Evolutionary conservation across 2,797 vertebrate species (phyloP).

Genomic region (Amazona finschi): DNA sequence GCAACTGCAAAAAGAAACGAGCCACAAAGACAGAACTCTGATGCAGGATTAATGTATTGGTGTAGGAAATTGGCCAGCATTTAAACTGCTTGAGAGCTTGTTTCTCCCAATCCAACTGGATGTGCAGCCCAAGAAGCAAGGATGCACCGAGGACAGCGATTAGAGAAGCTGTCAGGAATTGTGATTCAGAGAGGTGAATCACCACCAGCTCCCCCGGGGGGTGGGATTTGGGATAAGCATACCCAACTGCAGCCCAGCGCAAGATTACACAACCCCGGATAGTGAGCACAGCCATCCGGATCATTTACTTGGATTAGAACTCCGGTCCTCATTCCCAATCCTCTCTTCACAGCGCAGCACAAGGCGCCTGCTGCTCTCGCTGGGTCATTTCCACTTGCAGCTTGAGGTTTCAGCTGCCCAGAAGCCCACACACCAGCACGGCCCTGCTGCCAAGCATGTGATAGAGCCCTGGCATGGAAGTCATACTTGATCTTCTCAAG

Average conservation of each 20-base stretch:
- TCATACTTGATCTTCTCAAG: background rate
- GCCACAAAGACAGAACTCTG: background rate
- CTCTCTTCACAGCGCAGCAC: background rate
- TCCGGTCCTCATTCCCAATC: background rate
- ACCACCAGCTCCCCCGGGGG: conserved; percentile 15
- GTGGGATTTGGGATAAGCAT: conserved; percentile 9
- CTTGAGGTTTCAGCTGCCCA: conserved; percentile 33
- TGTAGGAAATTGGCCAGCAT: background rate
- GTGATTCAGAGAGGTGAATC: conserved; percentile 58
- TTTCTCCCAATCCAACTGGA: background rate
- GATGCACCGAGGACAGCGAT: background rate
- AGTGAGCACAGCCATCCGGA: background rate
- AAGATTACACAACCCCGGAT: background rate
- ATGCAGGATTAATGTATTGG: background rate
- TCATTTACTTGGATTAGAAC: background rate
- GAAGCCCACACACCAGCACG: conserved; percentile 25
- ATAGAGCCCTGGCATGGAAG: conserved; percentile 25
- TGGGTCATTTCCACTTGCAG: conserved; percentile 30
- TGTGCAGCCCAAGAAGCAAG: background rate
- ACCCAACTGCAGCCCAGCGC: background rate
- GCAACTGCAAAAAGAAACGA: background rate
- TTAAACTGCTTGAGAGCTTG: background rate
- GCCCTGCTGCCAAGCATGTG: background rate
- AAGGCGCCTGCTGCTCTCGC: background rate
- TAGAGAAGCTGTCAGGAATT: conserved; percentile 44